Evolutionary conservation across 2,113 vertebrate genomes (phyloP).

Genomic region (Balaeniceps rex): DNA sequence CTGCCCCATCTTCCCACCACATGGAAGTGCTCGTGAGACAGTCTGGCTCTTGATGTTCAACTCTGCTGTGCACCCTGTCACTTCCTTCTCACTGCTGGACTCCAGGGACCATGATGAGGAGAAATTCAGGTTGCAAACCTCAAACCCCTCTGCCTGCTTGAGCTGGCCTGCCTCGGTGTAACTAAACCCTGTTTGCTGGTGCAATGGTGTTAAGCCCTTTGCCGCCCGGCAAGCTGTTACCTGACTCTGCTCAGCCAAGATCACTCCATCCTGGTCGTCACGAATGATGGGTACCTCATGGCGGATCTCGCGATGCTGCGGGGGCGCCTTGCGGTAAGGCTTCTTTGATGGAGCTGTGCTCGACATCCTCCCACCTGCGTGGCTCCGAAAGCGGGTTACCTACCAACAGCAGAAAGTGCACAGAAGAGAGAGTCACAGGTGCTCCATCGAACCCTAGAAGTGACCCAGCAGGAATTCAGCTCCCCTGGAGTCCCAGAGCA

Average conservation of each 20-base stretch:
- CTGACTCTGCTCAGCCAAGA: conserved; percentile 77
- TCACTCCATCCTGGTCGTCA: conserved; percentile 72
- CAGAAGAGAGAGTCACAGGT: background rate
- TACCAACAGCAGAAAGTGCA: conserved; percentile 58
- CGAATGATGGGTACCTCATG: conserved; percentile 74
- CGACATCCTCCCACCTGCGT: conserved; percentile 78
- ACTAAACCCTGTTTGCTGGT: conserved; percentile 58
- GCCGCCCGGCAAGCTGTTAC: conserved; percentile 66
- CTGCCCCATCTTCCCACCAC: conserved; percentile 37
- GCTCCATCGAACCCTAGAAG: background rate
- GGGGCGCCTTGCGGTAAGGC: conserved; percentile 96
- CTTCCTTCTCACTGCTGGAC: conserved; percentile 75
- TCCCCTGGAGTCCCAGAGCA: background rate
- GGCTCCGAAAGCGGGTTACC: conserved; percentile 8
- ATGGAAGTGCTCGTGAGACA: background rate
- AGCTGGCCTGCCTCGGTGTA: conserved; percentile 51
- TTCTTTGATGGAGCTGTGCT: conserved; percentile 86
- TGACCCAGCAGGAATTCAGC: background rate
- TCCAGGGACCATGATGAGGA: conserved; percentile 55
- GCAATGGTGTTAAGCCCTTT: conserved; percentile 52
- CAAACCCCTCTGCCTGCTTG: conserved; percentile 47
- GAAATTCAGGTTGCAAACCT: conserved; percentile 57
- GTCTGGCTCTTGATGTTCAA: conserved; percentile 32
- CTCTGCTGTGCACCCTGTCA: conserved; percentile 37
- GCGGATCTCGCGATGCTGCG: conserved; percentile 90